phyloP scores from a whole-genome alignment of 2,888 invertebrate species.

The Cephus spinipes region DNA sequence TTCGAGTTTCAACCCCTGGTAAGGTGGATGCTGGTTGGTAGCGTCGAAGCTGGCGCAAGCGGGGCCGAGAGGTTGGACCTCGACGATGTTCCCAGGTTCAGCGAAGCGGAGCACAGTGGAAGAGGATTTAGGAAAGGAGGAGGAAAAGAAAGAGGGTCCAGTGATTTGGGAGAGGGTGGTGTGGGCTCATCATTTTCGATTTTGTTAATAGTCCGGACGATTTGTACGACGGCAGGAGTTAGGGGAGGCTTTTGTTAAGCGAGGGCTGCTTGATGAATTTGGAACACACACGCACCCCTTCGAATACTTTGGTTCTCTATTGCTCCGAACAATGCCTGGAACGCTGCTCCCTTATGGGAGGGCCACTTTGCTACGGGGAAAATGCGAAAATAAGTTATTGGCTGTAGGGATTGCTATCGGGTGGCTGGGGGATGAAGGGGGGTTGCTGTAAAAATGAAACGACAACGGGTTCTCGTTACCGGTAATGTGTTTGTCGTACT shows the following conservation, averaged over 20 bases:
- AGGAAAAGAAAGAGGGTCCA: neutral
- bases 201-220: slow-evolving; percentile 18
- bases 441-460: neutral
- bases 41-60: no score
- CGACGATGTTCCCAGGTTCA: no score
- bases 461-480: neutral
- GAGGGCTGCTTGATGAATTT: slow-evolving; percentile 22
- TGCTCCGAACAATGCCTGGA: no score
- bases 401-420: neutral
- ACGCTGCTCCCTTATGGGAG: neutral
- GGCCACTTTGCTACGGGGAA: neutral
- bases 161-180: neutral
- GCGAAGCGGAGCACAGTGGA: no score
- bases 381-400: slow-evolving; percentile 2
- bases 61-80: slow-evolving; percentile 7
- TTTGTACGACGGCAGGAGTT: slow-evolving; percentile 11
- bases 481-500: neutral
- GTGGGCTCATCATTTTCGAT: slow-evolving; percentile 17
- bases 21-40: no score
- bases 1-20: no score
- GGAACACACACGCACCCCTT: slow-evolving; percentile 21
- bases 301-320: neutral
- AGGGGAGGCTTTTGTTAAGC: slow-evolving; percentile 14
- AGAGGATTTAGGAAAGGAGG: no score
- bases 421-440: neutral